These are phyloP conservation scores for Astropecten irregularis DNA, from an alignment of 53 echinoderm and acorn worm species.

Conservation along the genomic window DNA sequence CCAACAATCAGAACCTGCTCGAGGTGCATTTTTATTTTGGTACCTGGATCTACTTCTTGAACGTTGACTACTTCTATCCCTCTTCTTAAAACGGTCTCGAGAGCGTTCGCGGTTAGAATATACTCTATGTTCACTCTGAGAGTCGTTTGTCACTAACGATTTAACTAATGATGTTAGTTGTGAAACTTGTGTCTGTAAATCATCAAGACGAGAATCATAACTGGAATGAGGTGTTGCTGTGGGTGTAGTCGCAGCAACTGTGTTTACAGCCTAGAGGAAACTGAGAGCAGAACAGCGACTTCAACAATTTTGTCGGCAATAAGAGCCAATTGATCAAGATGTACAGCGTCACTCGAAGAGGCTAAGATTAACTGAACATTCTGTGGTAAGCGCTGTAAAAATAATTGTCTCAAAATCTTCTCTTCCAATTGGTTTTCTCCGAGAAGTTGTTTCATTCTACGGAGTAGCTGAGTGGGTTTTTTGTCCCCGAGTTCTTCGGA, in stretches of 20 bases:
- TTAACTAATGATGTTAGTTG: slow-evolving; percentile 1
- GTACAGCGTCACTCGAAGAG: background rate
- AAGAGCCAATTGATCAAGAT: no score
- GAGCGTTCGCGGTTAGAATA: background rate
- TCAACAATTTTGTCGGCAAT: no score
- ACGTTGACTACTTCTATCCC: background rate
- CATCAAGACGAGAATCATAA: background rate
- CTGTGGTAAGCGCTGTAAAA: no score
- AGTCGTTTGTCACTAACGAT: background rate
- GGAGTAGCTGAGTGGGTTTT: slow-evolving; percentile 13
- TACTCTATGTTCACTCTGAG: background rate
- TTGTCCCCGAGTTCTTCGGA: slow-evolving; percentile 20
- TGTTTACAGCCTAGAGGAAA: background rate
- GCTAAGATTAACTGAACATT: no score
- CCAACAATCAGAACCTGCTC: slow-evolving; percentile 45
- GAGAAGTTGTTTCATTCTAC: slow-evolving; percentile 17
- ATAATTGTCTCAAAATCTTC: no score
- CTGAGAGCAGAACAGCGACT: slow-evolving; percentile 11
- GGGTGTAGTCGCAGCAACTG: background rate
- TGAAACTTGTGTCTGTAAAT: slow-evolving; percentile 2
- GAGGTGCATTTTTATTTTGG: no score
- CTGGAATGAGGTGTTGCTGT: no score
- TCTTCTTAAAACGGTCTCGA: background rate
- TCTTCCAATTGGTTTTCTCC: slow-evolving; percentile 9
- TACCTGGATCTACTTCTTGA: background rate